Percentiles rank a stretch among this genome's conserved stretches.
Evolutionary conservation across 2,797 vertebrate genomes (phyloP).

Genomic region (Arctocebus calabarensis): DNA sequence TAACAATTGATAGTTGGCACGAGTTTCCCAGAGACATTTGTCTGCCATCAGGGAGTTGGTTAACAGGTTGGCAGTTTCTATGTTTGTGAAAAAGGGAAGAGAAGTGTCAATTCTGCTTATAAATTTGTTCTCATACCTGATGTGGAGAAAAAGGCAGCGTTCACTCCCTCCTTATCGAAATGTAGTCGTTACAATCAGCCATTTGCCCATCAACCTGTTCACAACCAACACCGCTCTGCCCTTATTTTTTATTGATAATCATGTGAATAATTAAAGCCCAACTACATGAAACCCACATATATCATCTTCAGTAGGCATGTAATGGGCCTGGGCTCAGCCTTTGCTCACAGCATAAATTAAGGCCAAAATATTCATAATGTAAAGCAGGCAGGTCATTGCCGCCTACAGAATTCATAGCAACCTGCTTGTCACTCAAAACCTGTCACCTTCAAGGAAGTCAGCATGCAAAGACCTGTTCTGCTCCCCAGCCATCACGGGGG

Average conservation of each 20-base stretch:
- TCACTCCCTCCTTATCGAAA: background rate
- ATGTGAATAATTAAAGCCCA: constrained; percentile 89
- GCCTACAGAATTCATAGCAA: constrained; percentile 69
- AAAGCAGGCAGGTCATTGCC: constrained; percentile 59
- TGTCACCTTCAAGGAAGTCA: constrained; percentile 40
- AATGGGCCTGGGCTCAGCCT: constrained; percentile 81
- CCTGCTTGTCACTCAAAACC: constrained; percentile 57
- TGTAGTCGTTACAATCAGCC: constrained; percentile 65
- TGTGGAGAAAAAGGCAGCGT: constrained; percentile 52
- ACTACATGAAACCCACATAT: constrained; percentile 85
- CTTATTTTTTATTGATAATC: constrained; percentile 90
- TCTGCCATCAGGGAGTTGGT: constrained; percentile 86
- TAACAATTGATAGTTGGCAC: constrained; percentile 88
- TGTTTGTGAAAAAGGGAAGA: constrained; percentile 82
- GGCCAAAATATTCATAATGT: constrained; percentile 81
- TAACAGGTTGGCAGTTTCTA: constrained; percentile 87
- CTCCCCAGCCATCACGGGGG: background rate
- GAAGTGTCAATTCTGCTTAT: constrained; percentile 77
- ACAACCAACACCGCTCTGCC: constrained; percentile 74
- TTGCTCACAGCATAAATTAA: constrained; percentile 79
- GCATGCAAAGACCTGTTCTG: background rate
- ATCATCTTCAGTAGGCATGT: constrained; percentile 83
- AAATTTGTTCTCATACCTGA: constrained; percentile 79
- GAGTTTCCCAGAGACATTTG: constrained; percentile 87
- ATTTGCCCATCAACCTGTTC: constrained; percentile 77